Base-by-base conservation (phyloP, 1,140 invertebrate species). In the Hesperophylax magnus region DNA sequence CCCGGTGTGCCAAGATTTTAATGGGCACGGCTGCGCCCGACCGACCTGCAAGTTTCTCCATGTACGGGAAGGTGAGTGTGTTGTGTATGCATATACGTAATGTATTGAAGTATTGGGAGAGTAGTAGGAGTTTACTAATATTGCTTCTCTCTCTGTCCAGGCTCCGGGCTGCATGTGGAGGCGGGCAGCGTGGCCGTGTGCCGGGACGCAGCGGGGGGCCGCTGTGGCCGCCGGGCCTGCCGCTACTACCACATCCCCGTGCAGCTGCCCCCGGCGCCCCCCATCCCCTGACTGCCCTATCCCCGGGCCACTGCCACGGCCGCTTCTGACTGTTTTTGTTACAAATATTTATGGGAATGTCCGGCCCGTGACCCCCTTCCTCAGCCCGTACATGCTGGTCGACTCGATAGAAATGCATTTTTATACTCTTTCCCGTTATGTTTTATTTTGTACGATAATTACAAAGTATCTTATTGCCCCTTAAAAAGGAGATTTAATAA, bases 1-100 rank as follows among this genome's bases (percentile, higher is more conserved):
- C 96, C 97, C 95, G 96, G 97, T 97, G 95, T 98, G 96, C 97
- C 97, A 95, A 96, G 97, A 98, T 98, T 98, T 98, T 98, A 98
- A 97, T 96, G 95, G 95, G 91, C 96, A 96, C 92, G 94, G 96
- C 91, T 97, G 96, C 93, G 95, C 95, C 92, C 94, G 96, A 93
- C 95, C 96, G 91, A 95, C 95, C 93, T 98, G 96, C 95, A 97
- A 96, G 93, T 97, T 96, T 92, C 95, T 97, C 92, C 96, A 97
- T 95, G 94, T 97, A 91, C 93, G 95, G 92, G 96, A 97, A 94
- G 96, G 96, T 98, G 90, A 93, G 93, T 92, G 86, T 76, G 0
- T 17, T 52, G 65, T 0, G 15, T 2, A 31, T 15, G 31, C 4
- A 34, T 18, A 2, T 4, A 22, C 17, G 6, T 17, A 24, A 20